Conservation (phyloP, 1,140 invertebrate genomes). For the Trialeurodes vaporariorum region DNA sequence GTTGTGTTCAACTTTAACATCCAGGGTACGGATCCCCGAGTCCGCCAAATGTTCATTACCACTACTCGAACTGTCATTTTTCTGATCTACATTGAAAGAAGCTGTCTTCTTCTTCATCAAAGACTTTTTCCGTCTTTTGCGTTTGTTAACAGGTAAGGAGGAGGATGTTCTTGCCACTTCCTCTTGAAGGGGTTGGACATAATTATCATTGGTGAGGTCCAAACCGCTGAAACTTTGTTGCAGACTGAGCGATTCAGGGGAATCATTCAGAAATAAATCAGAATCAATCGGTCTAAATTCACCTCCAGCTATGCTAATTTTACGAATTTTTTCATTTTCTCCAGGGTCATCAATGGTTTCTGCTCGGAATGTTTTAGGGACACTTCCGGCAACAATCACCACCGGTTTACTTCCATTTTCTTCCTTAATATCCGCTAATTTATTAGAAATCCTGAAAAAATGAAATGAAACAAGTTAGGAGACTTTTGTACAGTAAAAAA, state of each 20-base stretch:
- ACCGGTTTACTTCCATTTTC: background rate
- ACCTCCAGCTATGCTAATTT: constrained; percentile 19
- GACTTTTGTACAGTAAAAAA: too few species aligned
- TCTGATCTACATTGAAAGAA: background rate
- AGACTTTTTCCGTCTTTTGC: constrained; percentile 64
- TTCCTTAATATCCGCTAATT: background rate
- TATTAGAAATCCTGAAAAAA: constrained; percentile 10
- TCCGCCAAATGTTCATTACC: background rate
- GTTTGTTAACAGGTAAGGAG: constrained; percentile 38
- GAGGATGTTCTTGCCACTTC: constrained; percentile 6
- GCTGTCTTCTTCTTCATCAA: constrained; percentile 59
- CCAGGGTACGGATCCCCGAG: background rate
- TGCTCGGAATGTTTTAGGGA: constrained; percentile 29
- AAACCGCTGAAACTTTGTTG: background rate
- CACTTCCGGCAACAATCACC: background rate
- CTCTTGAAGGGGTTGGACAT: background rate
- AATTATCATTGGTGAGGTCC: background rate
- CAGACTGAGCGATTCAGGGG: background rate
- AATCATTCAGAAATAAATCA: background rate
- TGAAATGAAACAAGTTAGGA: too few species aligned
- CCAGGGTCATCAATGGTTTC: constrained; percentile 24
- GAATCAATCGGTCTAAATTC: constrained; percentile 29
- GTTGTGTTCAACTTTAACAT: background rate
- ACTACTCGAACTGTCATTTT: background rate
- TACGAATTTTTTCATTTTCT: constrained; percentile 17